Evolutionary conservation across 2,888 invertebrate genomes (phyloP), one percentile per base, ranked within the genome.

Genomic region (Chrysolina oricalcia): DNA sequence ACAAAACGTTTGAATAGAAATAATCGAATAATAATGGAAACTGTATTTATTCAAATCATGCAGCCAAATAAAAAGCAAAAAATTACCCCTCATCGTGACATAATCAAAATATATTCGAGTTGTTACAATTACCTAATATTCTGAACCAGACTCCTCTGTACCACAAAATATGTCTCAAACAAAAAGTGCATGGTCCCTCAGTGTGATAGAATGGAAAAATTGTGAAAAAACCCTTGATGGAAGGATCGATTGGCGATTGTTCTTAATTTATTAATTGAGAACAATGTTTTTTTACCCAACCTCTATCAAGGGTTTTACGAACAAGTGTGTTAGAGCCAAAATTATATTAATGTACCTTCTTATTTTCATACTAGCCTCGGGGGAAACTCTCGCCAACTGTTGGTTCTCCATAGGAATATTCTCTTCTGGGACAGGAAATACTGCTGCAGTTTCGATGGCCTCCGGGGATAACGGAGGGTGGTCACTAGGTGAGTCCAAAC

Each of bases 401-500:
- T 84, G 83, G 64, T 85, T 83, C 72, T 84, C 83, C 46, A 80
- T 74, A 19, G 82, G 81, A 48, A 81, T 76, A 35, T 76, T 75
- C 66, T 81, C 81, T 46, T 80, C 76, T 35, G 79, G 75, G 19
- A 59, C 72, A 13, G 81, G 80, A 48, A 78, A 81, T 41, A 86
- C 86, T 40, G 87, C 87, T 6, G 87, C 86, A 15, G 86, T 86
- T 76, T 86, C 86, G 43, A 83, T 71, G 35, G 83, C 81, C 78
- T 87, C 85, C 5, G 87, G 87, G 15, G 87, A 86, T 83, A 87
- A 85, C 19, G 88, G 87, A 11, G 88, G 88, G 66, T 88, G 88
- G 76, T 89, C 88, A 76, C 88, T 87, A 2, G 89, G 88, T n/a
- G 88, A 88, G 80, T 89, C 88, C 78, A 89, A 83, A 83, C 88